These are phyloP conservation scores for Acrobasis suavella DNA, from an alignment of 2,888 invertebrate species.

Conservation along the genomic window DNA sequence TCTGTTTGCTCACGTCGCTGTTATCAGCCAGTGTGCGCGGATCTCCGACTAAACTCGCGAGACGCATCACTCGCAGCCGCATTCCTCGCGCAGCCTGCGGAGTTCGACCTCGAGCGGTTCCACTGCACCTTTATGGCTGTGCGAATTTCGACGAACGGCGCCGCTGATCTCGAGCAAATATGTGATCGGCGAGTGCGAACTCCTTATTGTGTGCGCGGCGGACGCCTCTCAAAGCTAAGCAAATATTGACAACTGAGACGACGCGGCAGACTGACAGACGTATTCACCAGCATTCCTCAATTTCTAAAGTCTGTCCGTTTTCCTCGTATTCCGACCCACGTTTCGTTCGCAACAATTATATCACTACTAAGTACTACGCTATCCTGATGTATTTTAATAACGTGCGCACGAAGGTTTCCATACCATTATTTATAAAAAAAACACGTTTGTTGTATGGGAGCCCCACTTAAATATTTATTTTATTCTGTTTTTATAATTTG, in stretches of 20 bases:
- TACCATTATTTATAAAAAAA: no score
- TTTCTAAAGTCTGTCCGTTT: no score
- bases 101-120: neutral
- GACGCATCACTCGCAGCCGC: neutral
- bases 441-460: no score
- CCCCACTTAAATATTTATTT: no score
- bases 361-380: no score
- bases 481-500: no score
- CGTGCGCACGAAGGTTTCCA: no score
- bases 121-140: constrained; percentile 39
- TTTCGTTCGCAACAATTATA: no score
- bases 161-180: constrained; percentile 34
- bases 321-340: no score
- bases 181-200: constrained; percentile 32
- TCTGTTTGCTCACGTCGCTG: constrained; percentile 16
- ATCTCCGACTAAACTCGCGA: neutral
- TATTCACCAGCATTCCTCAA: neutral
- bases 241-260: constrained; percentile 14
- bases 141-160: constrained; percentile 46
- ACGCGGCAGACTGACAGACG: neutral
- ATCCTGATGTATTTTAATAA: neutral
- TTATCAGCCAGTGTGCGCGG: constrained; percentile 12
- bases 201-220: constrained; percentile 28
- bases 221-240: constrained; percentile 5
- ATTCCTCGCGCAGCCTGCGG: neutral